These are phyloP conservation scores for Athalia cordata DNA, from an alignment of 2,888 invertebrate species.

Conservation along the genomic window DNA sequence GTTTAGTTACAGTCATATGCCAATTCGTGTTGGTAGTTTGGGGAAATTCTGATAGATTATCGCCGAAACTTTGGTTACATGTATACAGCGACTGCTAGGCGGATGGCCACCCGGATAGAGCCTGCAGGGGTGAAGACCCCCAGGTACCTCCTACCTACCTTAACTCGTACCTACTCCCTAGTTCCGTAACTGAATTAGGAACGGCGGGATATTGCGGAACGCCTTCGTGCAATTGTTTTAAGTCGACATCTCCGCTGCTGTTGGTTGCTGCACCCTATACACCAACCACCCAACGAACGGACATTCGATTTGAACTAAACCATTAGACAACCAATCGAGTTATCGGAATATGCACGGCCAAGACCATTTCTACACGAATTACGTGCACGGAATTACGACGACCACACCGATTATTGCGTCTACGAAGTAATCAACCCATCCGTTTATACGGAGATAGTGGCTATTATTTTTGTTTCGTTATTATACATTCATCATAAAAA, in stretches of 20 bases:
- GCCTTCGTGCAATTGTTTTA: conserved; percentile 71
- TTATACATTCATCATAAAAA: no score
- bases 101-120: conserved; percentile 20
- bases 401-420: conserved; percentile 28
- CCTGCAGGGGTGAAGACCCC: conserved; percentile 15
- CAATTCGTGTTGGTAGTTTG: conserved; percentile 1
- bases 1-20: neutral
- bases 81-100: neutral
- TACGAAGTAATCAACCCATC: conserved; percentile 15
- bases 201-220: conserved; percentile 73
- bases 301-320: conserved; percentile 73
- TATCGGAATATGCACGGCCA: conserved; percentile 56
- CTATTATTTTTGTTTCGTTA: no score
- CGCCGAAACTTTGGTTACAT: conserved; percentile 1
- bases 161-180: conserved; percentile 55
- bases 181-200: conserved; percentile 71
- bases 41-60: conserved; percentile 12
- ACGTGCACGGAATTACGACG: conserved; percentile 28
- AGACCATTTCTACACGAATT: conserved; percentile 31
- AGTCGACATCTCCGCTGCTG: conserved; percentile 69
- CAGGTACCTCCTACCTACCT: conserved; percentile 17
- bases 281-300: conserved; percentile 57
- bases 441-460: neutral
- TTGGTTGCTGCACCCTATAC: neutral
- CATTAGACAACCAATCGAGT: conserved; percentile 67